phyloP scores from a whole-genome alignment of 2,888 invertebrate species.

The Fragum whitleyi region DNA sequence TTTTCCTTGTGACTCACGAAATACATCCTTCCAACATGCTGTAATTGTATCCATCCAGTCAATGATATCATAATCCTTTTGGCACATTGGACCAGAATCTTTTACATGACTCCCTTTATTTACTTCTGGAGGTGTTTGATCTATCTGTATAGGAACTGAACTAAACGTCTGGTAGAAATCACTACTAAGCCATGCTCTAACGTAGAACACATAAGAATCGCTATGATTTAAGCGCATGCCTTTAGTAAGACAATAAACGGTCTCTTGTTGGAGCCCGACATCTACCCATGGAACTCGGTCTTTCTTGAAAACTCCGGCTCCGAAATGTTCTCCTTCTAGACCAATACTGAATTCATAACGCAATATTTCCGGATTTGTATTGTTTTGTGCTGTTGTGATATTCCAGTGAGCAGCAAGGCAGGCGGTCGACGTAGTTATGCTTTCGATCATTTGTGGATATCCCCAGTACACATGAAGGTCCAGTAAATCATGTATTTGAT shows the following conservation, averaged over 20 bases:
- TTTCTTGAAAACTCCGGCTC: slow-evolving; percentile 61
- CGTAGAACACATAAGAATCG: slow-evolving; percentile 46
- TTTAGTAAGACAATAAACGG: slow-evolving; percentile 57
- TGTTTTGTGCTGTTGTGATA: background rate
- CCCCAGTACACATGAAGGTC: slow-evolving; percentile 30
- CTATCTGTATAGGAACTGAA: slow-evolving; percentile 60
- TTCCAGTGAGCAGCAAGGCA: slow-evolving; percentile 53
- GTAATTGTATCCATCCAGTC: slow-evolving; percentile 56
- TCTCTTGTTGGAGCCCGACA: slow-evolving; percentile 43
- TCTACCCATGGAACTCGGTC: slow-evolving; percentile 62
- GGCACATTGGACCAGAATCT: slow-evolving; percentile 59
- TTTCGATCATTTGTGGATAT: background rate
- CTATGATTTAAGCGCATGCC: slow-evolving; percentile 45
- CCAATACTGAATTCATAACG: slow-evolving; percentile 69
- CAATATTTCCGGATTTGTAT: background rate
- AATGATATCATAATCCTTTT: slow-evolving; percentile 64
- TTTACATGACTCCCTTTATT: slow-evolving; percentile 54
- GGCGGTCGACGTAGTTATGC: slow-evolving; percentile 41
- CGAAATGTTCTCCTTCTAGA: slow-evolving; percentile 41
- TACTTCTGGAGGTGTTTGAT: slow-evolving; percentile 63
- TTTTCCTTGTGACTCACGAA: slow-evolving; percentile 36
- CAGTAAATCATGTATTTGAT: background rate
- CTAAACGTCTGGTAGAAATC: slow-evolving; percentile 34
- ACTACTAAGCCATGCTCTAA: slow-evolving; percentile 60
- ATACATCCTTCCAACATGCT: slow-evolving; percentile 68